Percentiles rank a stretch among this genome's conserved stretches.
These are phyloP conservation scores for Lypha dubia DNA, from an alignment of 2,888 invertebrate species.

Conservation along the genomic window DNA sequence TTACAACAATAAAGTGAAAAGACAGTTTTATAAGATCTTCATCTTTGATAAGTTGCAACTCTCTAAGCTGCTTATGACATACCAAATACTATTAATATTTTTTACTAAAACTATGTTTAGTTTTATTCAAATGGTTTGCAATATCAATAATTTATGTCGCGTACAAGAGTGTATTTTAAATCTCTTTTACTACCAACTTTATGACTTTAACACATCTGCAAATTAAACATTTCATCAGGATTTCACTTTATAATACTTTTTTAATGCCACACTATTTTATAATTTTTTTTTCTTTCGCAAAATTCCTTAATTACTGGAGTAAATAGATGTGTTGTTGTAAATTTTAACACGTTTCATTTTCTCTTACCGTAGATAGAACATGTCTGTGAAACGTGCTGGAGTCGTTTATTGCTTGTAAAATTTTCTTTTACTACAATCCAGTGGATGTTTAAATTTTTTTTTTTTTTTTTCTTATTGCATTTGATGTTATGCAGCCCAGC, in stretches of 20 bases:
- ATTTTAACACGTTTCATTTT: slow-evolving; percentile 60
- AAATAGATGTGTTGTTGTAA: not conserved
- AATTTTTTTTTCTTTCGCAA: slow-evolving; percentile 16
- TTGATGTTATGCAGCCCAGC: slow-evolving; percentile 9
- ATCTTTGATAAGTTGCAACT: too few species aligned
- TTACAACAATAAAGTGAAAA: too few species aligned
- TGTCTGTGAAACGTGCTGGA: slow-evolving; percentile 71
- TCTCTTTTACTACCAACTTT: not conserved
- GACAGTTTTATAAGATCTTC: too few species aligned
- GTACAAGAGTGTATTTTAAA: too few species aligned
- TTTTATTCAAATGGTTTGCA: too few species aligned
- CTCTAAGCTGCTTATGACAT: too few species aligned
- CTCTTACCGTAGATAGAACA: slow-evolving; percentile 69
- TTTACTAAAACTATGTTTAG: too few species aligned
- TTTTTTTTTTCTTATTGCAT: slow-evolving; percentile 19
- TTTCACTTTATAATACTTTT: not conserved
- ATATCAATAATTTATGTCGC: too few species aligned
- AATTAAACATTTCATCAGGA: slow-evolving; percentile 3
- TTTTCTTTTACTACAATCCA: slow-evolving; percentile 43
- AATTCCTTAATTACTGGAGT: slow-evolving; percentile 32
- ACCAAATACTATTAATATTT: too few species aligned
- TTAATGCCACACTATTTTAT: not conserved
- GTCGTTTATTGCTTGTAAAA: slow-evolving; percentile 60
- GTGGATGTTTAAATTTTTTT: too few species aligned
- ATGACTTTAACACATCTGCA: not conserved